Evolutionary conservation across 2,888 invertebrate species (phyloP), one percentile per base, ranked within the genome.

Genomic region (Rhagonycha lutea): DNA sequence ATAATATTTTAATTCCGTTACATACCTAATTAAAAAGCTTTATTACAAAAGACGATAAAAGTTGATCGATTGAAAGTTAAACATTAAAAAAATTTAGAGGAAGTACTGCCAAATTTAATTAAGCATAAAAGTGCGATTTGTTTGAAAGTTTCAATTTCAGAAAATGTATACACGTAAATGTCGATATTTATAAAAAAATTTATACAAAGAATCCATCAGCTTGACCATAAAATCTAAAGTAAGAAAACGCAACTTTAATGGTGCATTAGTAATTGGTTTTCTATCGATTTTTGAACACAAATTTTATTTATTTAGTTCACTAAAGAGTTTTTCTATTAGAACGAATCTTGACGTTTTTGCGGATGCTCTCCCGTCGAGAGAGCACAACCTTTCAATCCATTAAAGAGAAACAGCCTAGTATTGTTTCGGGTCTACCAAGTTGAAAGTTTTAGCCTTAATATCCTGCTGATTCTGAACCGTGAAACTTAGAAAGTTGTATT

Each of bases 401-500:
- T 74, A 74, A 74, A 70, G 74, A 61, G 74, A 74, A 75, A 71
- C 72, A 72, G 70, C 14, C 18, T 18, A 69, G 71, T 65, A 74
- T 74, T 77, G 72, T 77, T 77, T 77, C 69, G 74, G 74, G 75
- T 75, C 75, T 72, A 72, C 72, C 71, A 75, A 71, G 14, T 72
- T 65, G 60, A 47, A 77, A 77, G 72, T 77, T 77, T 74, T 69
- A 65, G 71, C 72, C 72, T 77, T 77, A 77, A 77, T 77, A 74
- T 70, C 73, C 68, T 70, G 73, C 70, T 65, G 77, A 74, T 74
- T 77, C 77, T 69, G 71, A 77, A 74, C 77, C 74, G 74, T 72
- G 69, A 77, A 77, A 77, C 72, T 77, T 77, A 23, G 63, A 69
- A 77, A 77, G 73, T 76, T 76, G 73, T 76, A 73, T 76, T 76